These are phyloP conservation scores for Solea solea DNA, from an alignment of 2,113 vertebrate species.

Conservation along the genomic window DNA sequence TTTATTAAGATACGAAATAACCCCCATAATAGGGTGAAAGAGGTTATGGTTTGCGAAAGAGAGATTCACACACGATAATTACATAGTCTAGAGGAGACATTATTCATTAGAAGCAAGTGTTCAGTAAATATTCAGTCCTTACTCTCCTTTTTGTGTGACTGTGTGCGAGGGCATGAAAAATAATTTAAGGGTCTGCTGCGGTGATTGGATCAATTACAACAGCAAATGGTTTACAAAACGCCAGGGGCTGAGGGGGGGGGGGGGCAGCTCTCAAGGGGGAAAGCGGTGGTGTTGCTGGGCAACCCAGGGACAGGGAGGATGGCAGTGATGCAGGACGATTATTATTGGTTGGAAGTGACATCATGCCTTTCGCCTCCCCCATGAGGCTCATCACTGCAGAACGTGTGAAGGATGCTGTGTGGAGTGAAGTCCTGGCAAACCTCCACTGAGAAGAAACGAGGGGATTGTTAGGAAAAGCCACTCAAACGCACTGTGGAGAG, in stretches of 20 bases:
- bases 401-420: constrained; percentile 71
- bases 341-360: constrained; percentile 84
- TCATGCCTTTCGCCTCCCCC: constrained; percentile 66
- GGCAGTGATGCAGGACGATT: constrained; percentile 78
- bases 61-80: too few relatives aligned
- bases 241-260: constrained; percentile 39
- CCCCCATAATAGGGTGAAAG: too few relatives aligned
- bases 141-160: background rate
- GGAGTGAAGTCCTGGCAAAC: constrained; percentile 63
- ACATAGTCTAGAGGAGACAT: background rate
- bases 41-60: too few relatives aligned
- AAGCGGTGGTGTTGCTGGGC: constrained; percentile 80
- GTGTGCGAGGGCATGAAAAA: background rate
- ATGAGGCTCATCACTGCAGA: constrained; percentile 75
- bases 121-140: background rate
- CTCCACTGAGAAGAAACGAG: constrained; percentile 55
- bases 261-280: constrained; percentile 60
- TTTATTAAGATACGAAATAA: too few relatives aligned
- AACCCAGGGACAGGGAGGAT: constrained; percentile 74
- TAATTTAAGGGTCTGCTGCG: constrained; percentile 48
- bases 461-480: constrained; percentile 47
- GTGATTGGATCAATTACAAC: constrained; percentile 72
- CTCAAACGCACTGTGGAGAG: constrained; percentile 21
- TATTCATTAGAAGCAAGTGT: background rate
- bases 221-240: constrained; percentile 73